Evolutionary conservation across 2,113 vertebrate genomes (phyloP).

Genomic region (Lophius piscatorius): DNA sequence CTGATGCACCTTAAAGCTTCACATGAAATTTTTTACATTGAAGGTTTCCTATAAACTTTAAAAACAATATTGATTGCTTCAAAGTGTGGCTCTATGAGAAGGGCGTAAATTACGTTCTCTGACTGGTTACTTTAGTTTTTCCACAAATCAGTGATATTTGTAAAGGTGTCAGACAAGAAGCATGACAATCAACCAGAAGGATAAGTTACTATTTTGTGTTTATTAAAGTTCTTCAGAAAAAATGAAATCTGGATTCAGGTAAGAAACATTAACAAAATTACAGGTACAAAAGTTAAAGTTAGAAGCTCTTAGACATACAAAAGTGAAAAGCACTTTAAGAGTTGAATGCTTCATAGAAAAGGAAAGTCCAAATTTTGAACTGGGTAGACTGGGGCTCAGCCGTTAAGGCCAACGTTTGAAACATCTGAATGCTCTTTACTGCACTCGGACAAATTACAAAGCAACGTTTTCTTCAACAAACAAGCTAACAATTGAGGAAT

Average conservation of each 20-base stretch:
- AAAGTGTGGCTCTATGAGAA: neutral
- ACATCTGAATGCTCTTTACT: neutral
- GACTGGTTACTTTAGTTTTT: no score
- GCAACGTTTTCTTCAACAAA: neutral
- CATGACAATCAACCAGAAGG: neutral
- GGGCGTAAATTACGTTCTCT: no score
- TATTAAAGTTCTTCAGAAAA: conserved; percentile 86
- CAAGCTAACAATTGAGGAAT: conserved; percentile 19
- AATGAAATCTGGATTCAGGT: conserved; percentile 61
- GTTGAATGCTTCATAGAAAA: conserved; percentile 24
- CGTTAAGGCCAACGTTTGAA: neutral
- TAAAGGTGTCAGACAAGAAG: neutral
- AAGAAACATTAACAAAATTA: conserved; percentile 78
- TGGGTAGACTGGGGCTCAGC: neutral
- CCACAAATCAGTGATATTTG: no score
- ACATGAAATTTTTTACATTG: conserved; percentile 5
- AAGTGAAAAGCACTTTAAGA: conserved; percentile 54
- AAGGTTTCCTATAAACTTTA: conserved; percentile 40
- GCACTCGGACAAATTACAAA: neutral
- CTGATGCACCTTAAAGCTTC: conserved; percentile 22
- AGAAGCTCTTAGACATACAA: conserved; percentile 34
- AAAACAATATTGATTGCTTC: neutral
- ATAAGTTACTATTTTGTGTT: conserved; percentile 58
- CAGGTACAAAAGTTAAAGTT: conserved; percentile 45
- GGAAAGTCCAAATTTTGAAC: neutral